Percentiles rank a stretch among this genome's conserved stretches.
Evolutionary conservation across 1,140 invertebrate species (phyloP).

Genomic region (Drosophila pseudoobscura): DNA sequence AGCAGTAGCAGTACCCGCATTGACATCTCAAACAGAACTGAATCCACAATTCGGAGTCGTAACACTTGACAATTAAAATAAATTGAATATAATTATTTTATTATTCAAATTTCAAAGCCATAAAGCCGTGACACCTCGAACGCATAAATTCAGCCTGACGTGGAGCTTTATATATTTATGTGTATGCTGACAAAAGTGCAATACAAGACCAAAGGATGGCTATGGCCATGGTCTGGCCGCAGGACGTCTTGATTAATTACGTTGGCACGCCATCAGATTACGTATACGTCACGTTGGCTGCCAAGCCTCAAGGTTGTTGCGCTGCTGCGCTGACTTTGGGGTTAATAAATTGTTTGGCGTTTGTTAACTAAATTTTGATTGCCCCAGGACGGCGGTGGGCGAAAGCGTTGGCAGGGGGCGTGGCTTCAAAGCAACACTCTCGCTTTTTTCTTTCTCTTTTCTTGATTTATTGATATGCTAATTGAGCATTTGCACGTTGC

Average conservation of each 20-base stretch:
- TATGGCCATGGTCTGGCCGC: slow-evolving; percentile 5
- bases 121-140: slow-evolving; percentile 23
- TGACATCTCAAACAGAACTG: slow-evolving; percentile 22
- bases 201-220: slow-evolving; percentile 6
- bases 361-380: slow-evolving; percentile 79
- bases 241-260: slow-evolving; percentile 73
- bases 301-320: slow-evolving; percentile 47
- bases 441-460: slow-evolving; percentile 16
- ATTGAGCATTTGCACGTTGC: slow-evolving; percentile 79
- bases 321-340: slow-evolving; percentile 17
- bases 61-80: slow-evolving; percentile 51
- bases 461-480: slow-evolving; percentile 81
- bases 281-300: slow-evolving; percentile 58
- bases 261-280: slow-evolving; percentile 66
- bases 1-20: neutral
- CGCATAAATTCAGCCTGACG: slow-evolving; percentile 23
- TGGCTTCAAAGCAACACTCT: slow-evolving; percentile 35
- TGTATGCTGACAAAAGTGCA: slow-evolving; percentile 33
- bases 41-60: neutral
- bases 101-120: slow-evolving; percentile 42
- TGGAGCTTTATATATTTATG: slow-evolving; percentile 4
- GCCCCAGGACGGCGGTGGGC: slow-evolving; percentile 18
- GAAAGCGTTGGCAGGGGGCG: slow-evolving; percentile 9
- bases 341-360: slow-evolving; percentile 78
- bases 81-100: slow-evolving; percentile 38